Base-by-base conservation (phyloP, 2,888 invertebrate species). In the Pilophorus perplexus region DNA sequence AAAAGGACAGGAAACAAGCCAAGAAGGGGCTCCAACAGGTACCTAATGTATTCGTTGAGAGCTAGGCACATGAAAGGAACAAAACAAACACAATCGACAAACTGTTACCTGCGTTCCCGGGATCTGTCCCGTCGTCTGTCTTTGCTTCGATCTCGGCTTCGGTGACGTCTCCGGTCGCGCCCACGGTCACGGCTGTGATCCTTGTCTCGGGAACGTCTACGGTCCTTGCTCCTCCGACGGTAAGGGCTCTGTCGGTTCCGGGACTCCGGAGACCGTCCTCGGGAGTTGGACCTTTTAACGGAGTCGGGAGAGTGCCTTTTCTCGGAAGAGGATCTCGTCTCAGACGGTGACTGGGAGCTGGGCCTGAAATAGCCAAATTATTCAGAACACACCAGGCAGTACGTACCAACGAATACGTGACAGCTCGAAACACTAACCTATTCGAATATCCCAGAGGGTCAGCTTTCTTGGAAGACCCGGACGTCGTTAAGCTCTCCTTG, bases 101-200 rank as follows among this genome's bases (percentile, higher is more conserved):
- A n/a, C n/a, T n/a, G n/a, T n/a, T 48, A 62, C 62, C 62, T 62
- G 46, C 28, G 48, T 44, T 62, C 48, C 12, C 37, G 28, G 5
- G 62, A 62, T 16, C 59, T 27, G 20, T 59, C 59, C 46, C 46
- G 46, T 18, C 62, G n/a, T 23, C 62, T 46, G 5, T 25, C 20
- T 18, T 40, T 44, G 48, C 62, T 62, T 46, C 62, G n/a, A 23
- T 18, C 37, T n/a, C 59, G 20, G 25, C 27, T 28, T 10, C 42
- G 44, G 16, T 27, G n/a, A 6, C 25, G 60, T 4, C 22, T 38
- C 1, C 40, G 37, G 23, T 57, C 57, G 12, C 33, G 33, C 14
- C 16, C 42, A 42, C 42, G 42, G 14, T 42, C 42, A n/a, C 42
- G 12, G 42, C 14, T 14, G n/a, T 27, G 8, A 18, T 25, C 25